Evolutionary conservation across 2,888 invertebrate species (phyloP).

Genomic region (Leptothorax acervorum): DNA sequence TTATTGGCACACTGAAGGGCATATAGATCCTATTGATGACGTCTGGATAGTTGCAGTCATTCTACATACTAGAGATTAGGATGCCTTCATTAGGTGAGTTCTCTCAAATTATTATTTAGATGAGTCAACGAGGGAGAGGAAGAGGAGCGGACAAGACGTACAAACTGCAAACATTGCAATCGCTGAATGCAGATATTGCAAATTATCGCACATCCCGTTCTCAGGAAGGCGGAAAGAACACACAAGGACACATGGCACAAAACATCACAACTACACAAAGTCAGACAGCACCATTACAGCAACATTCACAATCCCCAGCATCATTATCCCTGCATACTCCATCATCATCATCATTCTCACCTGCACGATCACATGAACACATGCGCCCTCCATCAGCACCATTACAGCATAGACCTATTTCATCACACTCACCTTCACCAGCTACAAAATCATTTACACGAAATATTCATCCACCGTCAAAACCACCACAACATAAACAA

Average conservation of each 20-base stretch:
- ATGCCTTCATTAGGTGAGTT: not conserved
- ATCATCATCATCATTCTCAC: not conserved
- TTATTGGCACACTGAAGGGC: conserved; percentile 14
- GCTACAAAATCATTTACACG: not conserved
- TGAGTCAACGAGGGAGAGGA: conserved; percentile 2
- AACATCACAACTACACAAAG: not conserved
- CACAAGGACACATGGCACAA: not conserved
- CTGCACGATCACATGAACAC: not conserved
- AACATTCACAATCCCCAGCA: not conserved
- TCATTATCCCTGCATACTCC: not conserved
- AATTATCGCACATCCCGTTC: not conserved
- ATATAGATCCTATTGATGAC: not conserved
- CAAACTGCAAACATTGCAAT: not conserved
- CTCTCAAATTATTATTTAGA: not conserved
- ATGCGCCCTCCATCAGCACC: not conserved
- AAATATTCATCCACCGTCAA: not conserved
- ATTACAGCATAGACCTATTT: too few species aligned
- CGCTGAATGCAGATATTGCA: not conserved
- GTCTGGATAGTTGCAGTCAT: not conserved
- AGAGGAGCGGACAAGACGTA: not conserved
- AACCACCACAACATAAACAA: conserved; percentile 1
- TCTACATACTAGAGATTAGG: conserved; percentile 1
- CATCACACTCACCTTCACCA: not conserved
- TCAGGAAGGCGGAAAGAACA: not conserved
- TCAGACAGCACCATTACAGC: not conserved